Percentiles rank a stretch among this genome's conserved stretches.
Conservation (phyloP, 1,140 invertebrate genomes). For the Parasteatoda tepidariorum region DNA sequence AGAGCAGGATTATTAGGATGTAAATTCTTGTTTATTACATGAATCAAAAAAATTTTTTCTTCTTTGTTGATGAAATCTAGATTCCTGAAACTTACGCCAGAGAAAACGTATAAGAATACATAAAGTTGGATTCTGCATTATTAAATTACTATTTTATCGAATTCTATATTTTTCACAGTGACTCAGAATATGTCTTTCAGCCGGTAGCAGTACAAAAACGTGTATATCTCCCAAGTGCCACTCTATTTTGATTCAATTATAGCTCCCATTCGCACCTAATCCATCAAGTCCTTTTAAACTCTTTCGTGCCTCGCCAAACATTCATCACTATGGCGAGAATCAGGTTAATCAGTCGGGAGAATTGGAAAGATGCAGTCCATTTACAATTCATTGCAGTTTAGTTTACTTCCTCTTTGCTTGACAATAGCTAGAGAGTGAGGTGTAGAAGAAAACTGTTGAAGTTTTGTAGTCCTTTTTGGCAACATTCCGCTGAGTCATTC, state of each 20-base stretch:
- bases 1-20: too few species aligned
- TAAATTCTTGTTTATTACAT: too few species aligned
- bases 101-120: too few species aligned
- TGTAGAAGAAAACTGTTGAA: constrained; percentile 10
- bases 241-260: constrained; percentile 16
- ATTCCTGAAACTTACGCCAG: too few species aligned
- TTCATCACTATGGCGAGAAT: constrained; percentile 28
- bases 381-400: constrained; percentile 9
- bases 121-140: too few species aligned
- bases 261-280: background rate
- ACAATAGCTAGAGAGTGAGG: background rate
- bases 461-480: constrained; percentile 5
- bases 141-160: too few species aligned
- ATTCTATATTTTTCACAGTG: too few species aligned
- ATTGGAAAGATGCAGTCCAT: constrained; percentile 26
- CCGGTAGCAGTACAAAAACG: too few species aligned
- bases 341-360: constrained; percentile 40
- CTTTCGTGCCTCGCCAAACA: constrained; percentile 27
- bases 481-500: constrained; percentile 13
- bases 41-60: too few species aligned
- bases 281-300: constrained; percentile 7
- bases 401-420: background rate
- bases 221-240: background rate
- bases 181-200: too few species aligned
- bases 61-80: too few species aligned